Percentiles rank a stretch among this genome's conserved stretches.
phyloP scores from a whole-genome alignment of 2,113 vertebrate species.

The Lates calcarifer region DNA sequence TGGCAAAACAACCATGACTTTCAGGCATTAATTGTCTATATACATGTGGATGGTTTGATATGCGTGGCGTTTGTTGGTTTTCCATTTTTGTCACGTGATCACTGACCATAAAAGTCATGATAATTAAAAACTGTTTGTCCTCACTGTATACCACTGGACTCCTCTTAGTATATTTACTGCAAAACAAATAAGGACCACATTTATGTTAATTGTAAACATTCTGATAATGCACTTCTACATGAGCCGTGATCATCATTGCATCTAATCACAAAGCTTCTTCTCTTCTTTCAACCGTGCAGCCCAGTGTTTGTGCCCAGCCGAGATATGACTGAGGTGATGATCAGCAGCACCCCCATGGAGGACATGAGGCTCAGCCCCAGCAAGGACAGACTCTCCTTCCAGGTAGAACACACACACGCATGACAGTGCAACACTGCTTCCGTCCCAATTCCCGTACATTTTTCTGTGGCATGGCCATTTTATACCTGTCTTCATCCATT shows the following conservation, averaged over 20 bases:
- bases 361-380: slow-evolving; percentile 93
- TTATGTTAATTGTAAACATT: not conserved
- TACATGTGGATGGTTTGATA: not conserved
- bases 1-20: slow-evolving; percentile 1
- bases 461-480: slow-evolving; percentile 1
- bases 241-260: not conserved
- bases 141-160: not conserved
- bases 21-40: not conserved
- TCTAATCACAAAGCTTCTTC: not conserved
- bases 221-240: not conserved
- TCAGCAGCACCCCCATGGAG: slow-evolving; percentile 93
- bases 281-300: slow-evolving; percentile 78
- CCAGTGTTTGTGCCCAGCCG: slow-evolving; percentile 90
- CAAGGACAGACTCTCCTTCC: slow-evolving; percentile 95
- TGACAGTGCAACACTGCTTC: not conserved
- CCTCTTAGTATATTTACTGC: not conserved
- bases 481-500: not conserved
- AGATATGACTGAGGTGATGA: slow-evolving; percentile 98
- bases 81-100: not conserved
- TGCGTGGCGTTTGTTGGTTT: not conserved
- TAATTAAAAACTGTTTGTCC: not conserved
- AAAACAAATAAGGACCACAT: not conserved
- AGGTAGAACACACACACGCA: slow-evolving; percentile 83
- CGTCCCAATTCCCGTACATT: not conserved
- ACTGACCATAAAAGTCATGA: not conserved